Conservation (phyloP, 2,113 vertebrate species). For the Uria lomvia region DNA sequence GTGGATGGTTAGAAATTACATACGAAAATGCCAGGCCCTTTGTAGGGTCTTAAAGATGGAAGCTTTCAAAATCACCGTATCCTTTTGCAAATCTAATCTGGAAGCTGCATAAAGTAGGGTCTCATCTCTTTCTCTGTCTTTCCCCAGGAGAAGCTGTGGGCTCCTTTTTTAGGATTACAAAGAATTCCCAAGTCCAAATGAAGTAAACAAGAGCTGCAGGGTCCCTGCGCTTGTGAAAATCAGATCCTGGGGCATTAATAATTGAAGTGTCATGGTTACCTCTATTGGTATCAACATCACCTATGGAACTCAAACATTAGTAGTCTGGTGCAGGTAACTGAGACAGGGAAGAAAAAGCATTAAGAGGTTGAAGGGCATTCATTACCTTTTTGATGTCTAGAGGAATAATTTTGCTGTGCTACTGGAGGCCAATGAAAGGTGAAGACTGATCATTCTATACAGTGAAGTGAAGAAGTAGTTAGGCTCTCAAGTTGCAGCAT, state of each 20-base stretch:
- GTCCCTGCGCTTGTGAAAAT: neutral
- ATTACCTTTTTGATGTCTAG: conserved; percentile 83
- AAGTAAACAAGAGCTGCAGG: neutral
- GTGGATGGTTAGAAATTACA: neutral
- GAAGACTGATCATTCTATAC: conserved; percentile 80
- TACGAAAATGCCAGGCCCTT: neutral
- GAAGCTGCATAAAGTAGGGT: neutral
- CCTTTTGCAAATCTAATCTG: neutral
- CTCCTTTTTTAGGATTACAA: neutral
- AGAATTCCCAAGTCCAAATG: neutral
- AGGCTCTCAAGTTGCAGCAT: conserved; percentile 85
- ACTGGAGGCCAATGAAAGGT: conserved; percentile 83
- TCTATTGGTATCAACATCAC: neutral
- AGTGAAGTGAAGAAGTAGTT: conserved; percentile 83
- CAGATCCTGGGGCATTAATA: neutral
- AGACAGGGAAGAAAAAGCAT: conserved; percentile 83
- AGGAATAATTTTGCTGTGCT: conserved; percentile 86
- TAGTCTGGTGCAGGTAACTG: conserved; percentile 71
- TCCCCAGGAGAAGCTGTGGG: neutral
- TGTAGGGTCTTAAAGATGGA: neutral
- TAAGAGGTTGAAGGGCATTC: conserved; percentile 80
- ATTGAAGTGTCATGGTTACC: neutral
- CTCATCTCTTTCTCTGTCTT: neutral
- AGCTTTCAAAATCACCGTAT: neutral
- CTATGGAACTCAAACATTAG: conserved; percentile 44